Evolutionary conservation across 2,888 invertebrate species (phyloP), one percentile per base, ranked within the genome.

Genomic region (Conchocele bisecta): DNA sequence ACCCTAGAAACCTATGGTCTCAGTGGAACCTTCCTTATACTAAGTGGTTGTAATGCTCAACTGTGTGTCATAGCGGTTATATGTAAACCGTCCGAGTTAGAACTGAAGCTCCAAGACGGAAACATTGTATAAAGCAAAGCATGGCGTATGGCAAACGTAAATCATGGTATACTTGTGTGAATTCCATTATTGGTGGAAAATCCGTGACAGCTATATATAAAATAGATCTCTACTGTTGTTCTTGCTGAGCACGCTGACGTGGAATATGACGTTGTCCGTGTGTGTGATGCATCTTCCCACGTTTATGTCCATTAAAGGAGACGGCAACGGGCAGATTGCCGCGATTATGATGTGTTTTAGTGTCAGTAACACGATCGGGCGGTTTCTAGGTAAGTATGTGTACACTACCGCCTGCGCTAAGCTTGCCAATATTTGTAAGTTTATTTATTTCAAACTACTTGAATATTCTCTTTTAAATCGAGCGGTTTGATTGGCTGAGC

Each of bases 291-390:
- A 59, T 33, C 48, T 59, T 9, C 59, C 59, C 9, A 71, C 71
- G 35, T 75, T 71, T 31, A 46, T 71, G n/a, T 28, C 41, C 1
- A 39, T 48, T 2, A 26, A 56, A 48, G 75, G 68, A 15, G 50
- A 60, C 3, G 39, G 39, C n/a, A 11, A 26, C 33, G 48, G 44
- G 20, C 56, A 63, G n/a, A 60, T 75, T 39, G 65, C 71, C 20
- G 28, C 58, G 11, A 60, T 75, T 7, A 75, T 75, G 75, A 68
- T 57, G 20, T 44, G 44, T n/a, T 71, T 71, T 33, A 67, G 75
- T 31, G 50, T 66, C 1, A 60, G 65, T 35, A 75, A 75, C 35
- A 67, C 68, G 3, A 17, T 57, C 15, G 75, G 75, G 6, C 46
- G 75, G 29, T 60, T 75, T 42, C 35, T 71, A 2, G 48, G 48